These are phyloP conservation scores for Drosophila pachea DNA, from an alignment of 1,140 invertebrate genomes.

Conservation along the genomic window DNA sequence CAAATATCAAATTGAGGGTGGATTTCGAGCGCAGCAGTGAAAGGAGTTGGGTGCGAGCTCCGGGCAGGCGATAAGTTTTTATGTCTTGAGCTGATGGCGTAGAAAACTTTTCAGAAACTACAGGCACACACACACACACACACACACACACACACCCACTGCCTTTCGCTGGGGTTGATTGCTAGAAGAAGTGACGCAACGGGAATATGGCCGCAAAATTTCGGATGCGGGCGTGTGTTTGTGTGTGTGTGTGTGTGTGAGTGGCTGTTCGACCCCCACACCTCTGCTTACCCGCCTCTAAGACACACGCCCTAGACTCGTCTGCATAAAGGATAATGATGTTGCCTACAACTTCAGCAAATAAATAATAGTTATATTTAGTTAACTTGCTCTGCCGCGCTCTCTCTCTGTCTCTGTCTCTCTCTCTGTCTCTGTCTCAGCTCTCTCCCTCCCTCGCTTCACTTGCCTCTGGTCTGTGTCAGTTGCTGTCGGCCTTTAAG, in stretches of 20 bases:
- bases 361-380: conserved; percentile 76
- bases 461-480: conserved; percentile 28
- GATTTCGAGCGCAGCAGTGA: conserved; percentile 39
- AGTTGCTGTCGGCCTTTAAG: conserved; percentile 58
- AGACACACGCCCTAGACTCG: conserved; percentile 44
- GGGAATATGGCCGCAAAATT: conserved; percentile 71
- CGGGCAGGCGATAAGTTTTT: conserved; percentile 72
- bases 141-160: conserved; percentile 14
- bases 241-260: conserved; percentile 43
- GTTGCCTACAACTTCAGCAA: conserved; percentile 78
- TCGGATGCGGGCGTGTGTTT: conserved; percentile 61
- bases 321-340: conserved; percentile 78
- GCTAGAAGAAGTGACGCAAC: conserved; percentile 24
- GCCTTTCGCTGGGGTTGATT: conserved; percentile 43
- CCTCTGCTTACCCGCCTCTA: conserved; percentile 48
- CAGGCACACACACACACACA: conserved; percentile 24
- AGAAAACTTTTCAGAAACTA: conserved; percentile 71
- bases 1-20: conserved; percentile 48
- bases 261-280: not conserved
- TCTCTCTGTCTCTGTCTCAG: too few relatives aligned
- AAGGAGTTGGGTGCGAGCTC: conserved; percentile 29
- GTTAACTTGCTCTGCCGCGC: conserved; percentile 12
- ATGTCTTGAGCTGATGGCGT: conserved; percentile 76
- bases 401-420: too few relatives aligned
- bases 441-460: not conserved